Percentiles rank a stretch among this genome's conserved stretches.
phyloP scores from a whole-genome alignment of 2,888 invertebrate genomes.

The Eilema caniola region DNA sequence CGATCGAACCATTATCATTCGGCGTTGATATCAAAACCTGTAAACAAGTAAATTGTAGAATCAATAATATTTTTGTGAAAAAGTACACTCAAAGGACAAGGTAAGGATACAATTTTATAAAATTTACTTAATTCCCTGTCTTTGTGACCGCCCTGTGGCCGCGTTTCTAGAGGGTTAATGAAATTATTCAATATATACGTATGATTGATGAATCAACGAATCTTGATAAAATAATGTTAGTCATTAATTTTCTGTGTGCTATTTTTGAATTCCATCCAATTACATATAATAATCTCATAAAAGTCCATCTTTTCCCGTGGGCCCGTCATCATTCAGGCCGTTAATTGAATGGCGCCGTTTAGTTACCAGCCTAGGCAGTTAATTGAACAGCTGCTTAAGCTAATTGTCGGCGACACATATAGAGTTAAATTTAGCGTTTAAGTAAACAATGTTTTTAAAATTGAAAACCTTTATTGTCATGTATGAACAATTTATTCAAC shows the following conservation, averaged over 20 bases:
- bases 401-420: too few species aligned
- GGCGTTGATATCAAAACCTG: constrained; percentile 35
- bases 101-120: constrained; percentile 26
- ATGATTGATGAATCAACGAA: neutral
- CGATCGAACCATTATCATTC: constrained; percentile 50
- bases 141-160: neutral
- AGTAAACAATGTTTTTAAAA: neutral
- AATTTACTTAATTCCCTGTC: constrained; percentile 3
- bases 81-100: constrained; percentile 23
- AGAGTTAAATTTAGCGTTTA: too few species aligned
- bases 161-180: neutral
- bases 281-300: too few species aligned
- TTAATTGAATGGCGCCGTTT: too few species aligned
- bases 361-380: too few species aligned
- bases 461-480: neutral
- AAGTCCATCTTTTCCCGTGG: too few species aligned
- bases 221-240: neutral
- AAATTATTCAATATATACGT: neutral
- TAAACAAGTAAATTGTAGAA: constrained; percentile 34
- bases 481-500: neutral
- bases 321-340: too few species aligned
- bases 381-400: too few species aligned
- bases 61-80: constrained; percentile 31
- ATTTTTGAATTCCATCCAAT: too few species aligned
- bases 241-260: neutral